Base-by-base conservation (phyloP, 2,113 vertebrate species). In the Bagarius yarrelli region DNA sequence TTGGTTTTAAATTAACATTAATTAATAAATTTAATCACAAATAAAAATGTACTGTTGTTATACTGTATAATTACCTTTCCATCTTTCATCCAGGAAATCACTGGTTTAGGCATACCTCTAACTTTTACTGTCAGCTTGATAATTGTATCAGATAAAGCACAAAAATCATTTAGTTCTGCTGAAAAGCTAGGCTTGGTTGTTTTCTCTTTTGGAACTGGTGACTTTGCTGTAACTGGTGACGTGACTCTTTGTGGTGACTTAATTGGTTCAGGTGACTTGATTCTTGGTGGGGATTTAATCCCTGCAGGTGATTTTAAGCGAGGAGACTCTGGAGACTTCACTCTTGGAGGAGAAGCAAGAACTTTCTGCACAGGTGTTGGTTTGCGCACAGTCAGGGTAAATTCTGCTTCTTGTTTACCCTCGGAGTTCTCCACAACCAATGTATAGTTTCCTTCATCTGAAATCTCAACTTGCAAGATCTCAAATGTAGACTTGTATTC, bases 361-460 rank as follows among this genome's bases (percentile, higher is more conserved):
- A 92, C 84, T 86, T 95, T 94, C 85, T 96, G 95, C 13, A 93
- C 90, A 79, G 92, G 88, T 85, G 88, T 93, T 85, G 90, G 86
- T 86, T 92, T 96, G 78, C 94, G 94, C 84, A 99, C 88, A 0
- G 94, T 95, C 86, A 99, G 90, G 80, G 91, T 97, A 79, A 99
- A 99, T 80, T 94, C 89, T 0, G 95, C 95, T 89, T 97, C 97
- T 87, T 98, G 94, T 84, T 90, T 95, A 59, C 97, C 96, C 83
- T 93, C 93, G 2, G 92, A 83, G n/a, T 99, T 99, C 89, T 98
- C 94, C 2, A 96, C 95, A 47, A 95, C 85, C 75, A 99, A 88
- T 0, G 89, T 94, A 84, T 99, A 99, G 87, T 76, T 95, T 84
- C 97, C 98, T 89, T 96, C 97, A 88, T 99, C 98, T 0, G 95